Conservation (phyloP, 2,888 invertebrate species). For the Dorcus hopei region DNA sequence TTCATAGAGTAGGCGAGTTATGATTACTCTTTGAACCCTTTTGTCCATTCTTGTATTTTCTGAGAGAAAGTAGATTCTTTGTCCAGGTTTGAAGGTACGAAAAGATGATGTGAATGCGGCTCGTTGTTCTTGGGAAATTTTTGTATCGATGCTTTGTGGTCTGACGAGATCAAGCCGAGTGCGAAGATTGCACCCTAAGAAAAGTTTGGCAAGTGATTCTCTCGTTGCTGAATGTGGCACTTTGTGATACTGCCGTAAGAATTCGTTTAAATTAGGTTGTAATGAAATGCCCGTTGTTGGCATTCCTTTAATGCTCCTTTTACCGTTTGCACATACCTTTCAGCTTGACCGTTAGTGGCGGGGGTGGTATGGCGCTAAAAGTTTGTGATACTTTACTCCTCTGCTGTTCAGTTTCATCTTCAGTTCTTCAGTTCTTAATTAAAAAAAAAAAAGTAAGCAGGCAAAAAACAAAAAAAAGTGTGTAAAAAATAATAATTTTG, state of each 20-base stretch:
- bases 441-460: no score
- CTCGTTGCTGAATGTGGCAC: not conserved
- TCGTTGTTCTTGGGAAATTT: not conserved
- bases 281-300: not conserved
- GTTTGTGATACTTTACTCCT: not conserved
- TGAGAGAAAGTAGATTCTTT: not conserved
- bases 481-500: no score
- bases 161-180: no score
- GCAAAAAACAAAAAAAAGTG: no score
- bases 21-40: not conserved
- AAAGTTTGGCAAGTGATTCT: not conserved
- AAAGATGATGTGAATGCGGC: not conserved
- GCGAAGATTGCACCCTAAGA: not conserved
- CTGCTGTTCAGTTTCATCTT: no score
- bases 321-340: not conserved
- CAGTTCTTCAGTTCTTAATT: no score
- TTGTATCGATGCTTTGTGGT: no score
- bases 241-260: not conserved
- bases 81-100: not conserved
- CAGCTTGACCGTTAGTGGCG: not conserved
- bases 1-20: not conserved
- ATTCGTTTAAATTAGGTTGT: not conserved
- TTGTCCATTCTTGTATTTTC: not conserved
- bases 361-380: not conserved
- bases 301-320: not conserved